phyloP scores from a whole-genome alignment of 2,888 invertebrate species.

The Xylophagus ater region DNA sequence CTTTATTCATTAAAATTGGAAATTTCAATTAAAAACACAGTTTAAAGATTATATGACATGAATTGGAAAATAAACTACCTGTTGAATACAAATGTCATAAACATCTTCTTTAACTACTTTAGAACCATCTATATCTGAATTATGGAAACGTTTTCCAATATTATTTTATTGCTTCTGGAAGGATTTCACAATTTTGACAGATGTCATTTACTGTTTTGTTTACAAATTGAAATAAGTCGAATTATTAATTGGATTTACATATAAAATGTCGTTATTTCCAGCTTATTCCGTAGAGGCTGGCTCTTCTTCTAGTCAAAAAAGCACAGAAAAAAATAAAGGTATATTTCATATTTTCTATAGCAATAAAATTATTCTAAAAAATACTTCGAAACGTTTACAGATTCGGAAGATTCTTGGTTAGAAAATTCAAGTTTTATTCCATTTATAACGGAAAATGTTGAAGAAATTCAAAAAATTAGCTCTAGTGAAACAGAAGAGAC shows the following conservation, averaged over 20 bases:
- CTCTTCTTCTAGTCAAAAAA: not conserved
- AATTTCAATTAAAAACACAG: too few relatives aligned
- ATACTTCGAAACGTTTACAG: not conserved
- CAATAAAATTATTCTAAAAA: not conserved
- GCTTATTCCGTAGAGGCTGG: constrained; percentile 14
- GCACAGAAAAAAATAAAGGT: not conserved
- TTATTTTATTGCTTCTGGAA: too few relatives aligned
- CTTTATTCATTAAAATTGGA: too few relatives aligned
- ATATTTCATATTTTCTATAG: not conserved
- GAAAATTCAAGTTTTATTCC: constrained; percentile 20
- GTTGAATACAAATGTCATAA: too few relatives aligned
- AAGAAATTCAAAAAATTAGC: not conserved
- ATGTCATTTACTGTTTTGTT: not conserved
- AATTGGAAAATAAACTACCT: too few relatives aligned
- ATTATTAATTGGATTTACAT: not conserved
- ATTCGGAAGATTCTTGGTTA: constrained; percentile 17
- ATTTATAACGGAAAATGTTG: not conserved
- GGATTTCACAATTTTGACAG: too few relatives aligned
- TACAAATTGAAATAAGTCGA: not conserved
- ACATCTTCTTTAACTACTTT: too few relatives aligned
- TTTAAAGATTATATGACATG: too few relatives aligned
- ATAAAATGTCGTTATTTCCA: constrained; percentile 21
- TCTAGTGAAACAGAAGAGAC: not conserved
- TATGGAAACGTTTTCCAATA: too few relatives aligned
- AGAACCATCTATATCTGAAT: too few relatives aligned